Conservation (phyloP, 1,140 invertebrate species). For the Contarinia nasturtii region DNA sequence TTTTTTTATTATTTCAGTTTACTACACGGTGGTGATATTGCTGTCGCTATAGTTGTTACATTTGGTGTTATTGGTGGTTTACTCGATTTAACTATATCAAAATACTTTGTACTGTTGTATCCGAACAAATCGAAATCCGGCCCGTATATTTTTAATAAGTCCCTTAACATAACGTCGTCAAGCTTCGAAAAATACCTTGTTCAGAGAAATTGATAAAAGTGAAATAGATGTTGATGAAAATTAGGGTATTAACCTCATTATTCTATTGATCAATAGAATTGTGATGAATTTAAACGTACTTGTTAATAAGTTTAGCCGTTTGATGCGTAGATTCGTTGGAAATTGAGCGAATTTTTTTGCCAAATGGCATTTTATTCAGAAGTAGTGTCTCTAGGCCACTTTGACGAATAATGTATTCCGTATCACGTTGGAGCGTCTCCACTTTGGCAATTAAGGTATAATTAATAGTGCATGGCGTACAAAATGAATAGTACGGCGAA, state of each 20-base stretch:
- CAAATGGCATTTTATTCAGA: conserved; percentile 25
- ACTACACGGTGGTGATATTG: no score
- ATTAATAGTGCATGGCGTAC: conserved; percentile 51
- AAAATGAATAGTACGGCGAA: conserved; percentile 50
- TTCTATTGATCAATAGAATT: neutral
- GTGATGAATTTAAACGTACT: no score
- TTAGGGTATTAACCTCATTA: neutral
- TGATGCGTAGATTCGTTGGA: conserved; percentile 27
- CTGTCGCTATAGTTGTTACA: no score
- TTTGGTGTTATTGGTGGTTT: no score
- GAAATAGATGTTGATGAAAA: neutral
- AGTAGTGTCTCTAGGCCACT: conserved; percentile 34
- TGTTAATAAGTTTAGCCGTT: conserved; percentile 30
- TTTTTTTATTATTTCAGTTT: no score
- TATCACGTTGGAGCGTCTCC: conserved; percentile 48
- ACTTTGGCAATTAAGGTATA: conserved; percentile 43
- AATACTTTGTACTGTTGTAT: conserved; percentile 34
- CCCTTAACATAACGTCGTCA: conserved; percentile 31
- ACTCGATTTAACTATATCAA: conserved; percentile 24
- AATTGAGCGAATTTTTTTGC: conserved; percentile 28
- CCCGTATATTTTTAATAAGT: conserved; percentile 47
- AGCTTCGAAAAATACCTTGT: conserved; percentile 39
- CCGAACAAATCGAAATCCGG: conserved; percentile 52
- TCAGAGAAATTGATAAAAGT: neutral
- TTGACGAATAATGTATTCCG: conserved; percentile 40